phyloP scores from a whole-genome alignment of 2,888 invertebrate species.

The Eretmocerus hayati region DNA sequence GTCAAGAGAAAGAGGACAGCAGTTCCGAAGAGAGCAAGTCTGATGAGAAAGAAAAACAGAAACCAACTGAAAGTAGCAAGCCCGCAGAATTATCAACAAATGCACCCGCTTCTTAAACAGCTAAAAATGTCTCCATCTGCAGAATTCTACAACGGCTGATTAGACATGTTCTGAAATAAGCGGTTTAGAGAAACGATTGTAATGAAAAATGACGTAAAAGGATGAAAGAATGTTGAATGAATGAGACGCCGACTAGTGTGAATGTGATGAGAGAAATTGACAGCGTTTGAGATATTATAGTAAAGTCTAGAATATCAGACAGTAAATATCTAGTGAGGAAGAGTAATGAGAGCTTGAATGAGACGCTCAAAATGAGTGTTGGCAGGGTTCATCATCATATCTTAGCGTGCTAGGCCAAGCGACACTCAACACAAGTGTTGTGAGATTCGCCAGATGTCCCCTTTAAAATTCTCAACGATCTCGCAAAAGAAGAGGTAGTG shows the following conservation, averaged over 20 bases:
- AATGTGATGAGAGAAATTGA: conserved; percentile 19
- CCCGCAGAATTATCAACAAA: conserved; percentile 21
- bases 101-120: conserved; percentile 29
- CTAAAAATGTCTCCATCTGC: conserved; percentile 14
- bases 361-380: conserved; percentile 19
- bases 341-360: conserved; percentile 15
- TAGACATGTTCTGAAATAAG: too few species aligned
- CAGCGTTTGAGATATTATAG: conserved; percentile 17
- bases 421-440: too few species aligned
- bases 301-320: too few species aligned
- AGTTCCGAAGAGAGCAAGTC: conserved; percentile 9
- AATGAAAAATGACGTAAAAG: conserved; percentile 22
- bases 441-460: neutral
- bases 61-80: conserved; percentile 21
- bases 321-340: too few species aligned
- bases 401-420: conserved; percentile 17
- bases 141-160: neutral
- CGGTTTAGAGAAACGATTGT: neutral
- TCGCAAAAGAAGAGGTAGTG: too few species aligned
- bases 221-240: conserved; percentile 23
- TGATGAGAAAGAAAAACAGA: conserved; percentile 20
- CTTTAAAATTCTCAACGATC: too few species aligned
- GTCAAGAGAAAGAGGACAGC: conserved; percentile 18
- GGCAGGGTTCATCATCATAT: conserved; percentile 12
- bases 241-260: conserved; percentile 20